phyloP scores from a whole-genome alignment of 2,113 vertebrate species.

The Lipophrys pholis region DNA sequence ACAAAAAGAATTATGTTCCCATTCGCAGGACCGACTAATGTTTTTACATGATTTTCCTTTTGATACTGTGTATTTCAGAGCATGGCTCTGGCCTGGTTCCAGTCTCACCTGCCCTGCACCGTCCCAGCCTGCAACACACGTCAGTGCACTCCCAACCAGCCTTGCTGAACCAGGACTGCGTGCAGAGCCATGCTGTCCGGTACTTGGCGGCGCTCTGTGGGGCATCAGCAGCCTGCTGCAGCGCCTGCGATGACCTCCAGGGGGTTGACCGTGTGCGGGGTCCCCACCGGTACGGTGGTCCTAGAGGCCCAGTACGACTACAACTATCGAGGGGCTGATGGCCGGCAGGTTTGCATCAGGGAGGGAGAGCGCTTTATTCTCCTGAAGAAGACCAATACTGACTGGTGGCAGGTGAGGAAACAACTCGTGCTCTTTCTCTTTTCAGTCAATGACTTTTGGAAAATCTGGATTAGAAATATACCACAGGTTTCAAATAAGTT shows the following conservation, averaged over 20 bases:
- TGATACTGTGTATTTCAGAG: constrained; percentile 66
- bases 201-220: constrained; percentile 77
- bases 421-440: background rate
- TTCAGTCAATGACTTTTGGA: accelerated
- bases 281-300: constrained; percentile 75
- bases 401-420: constrained; percentile 90
- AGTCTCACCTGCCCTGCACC: constrained; percentile 43
- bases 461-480: too few species aligned
- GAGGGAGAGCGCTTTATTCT: constrained; percentile 91
- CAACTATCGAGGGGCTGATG: constrained; percentile 85
- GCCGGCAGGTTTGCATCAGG: constrained; percentile 85
- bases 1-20: constrained; percentile 27
- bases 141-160: constrained; percentile 10
- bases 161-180: constrained; percentile 60
- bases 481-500: too few species aligned
- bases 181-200: constrained; percentile 85
- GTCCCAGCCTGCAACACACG: constrained; percentile 9
- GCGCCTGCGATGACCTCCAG: constrained; percentile 24
- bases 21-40: constrained; percentile 18
- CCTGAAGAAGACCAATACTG: constrained; percentile 88
- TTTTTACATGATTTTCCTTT: constrained; percentile 36
- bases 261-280: constrained; percentile 65
- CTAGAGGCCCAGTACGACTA: constrained; percentile 89
- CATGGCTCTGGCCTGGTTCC: constrained; percentile 69
- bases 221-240: constrained; percentile 50